Evolutionary conservation across 1,140 invertebrate genomes (phyloP), one percentile per base, ranked within the genome.

Genomic region (Sycophaga agraensis): DNA sequence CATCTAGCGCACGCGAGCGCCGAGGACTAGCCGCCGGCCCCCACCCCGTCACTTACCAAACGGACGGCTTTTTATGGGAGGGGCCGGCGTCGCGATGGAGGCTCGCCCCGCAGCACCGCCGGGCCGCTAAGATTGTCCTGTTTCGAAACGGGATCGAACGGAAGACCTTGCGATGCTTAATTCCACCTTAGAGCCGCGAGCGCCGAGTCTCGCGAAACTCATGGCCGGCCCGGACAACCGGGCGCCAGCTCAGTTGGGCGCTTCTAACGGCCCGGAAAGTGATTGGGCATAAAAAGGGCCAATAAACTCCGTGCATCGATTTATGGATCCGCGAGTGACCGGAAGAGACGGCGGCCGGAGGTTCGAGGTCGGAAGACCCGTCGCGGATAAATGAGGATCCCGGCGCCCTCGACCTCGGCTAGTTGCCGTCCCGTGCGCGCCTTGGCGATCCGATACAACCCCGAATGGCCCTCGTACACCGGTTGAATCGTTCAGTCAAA

Each of bases 1-100:
- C 62, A 70, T 72, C 70, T 70, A n/a, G n/a, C n/a, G n/a, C n/a
- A n/a, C 65, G 65, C 64, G 22, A 59, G 17, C 28, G 19, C 22
- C 26, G 28, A 46, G 16, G 37, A 19, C 21, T 62, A 64, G 68
- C 62, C n/a, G n/a, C 21, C 24, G n/a, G 21, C 4, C 14, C 37
- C 11, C 26, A 17, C 19, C 34, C 16, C 8, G 49, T 51, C 46
- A 39, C 53, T 53, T 60, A 46, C 46, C 14, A 54, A 54, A 60
- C 40, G 3, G 12, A 42, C 1, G 37, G 48, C 42, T 31, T 51
- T 59, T 59, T 59, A 42, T 28, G 17, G 50, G 22, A 42, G 2
- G 5, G 28, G 17, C 16, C 16, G 43, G 11, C 6, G 2, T 5
- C 7, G 42, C 4, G 35, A 16, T 4, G 50, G n/a, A 0, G 2